phyloP scores from a whole-genome alignment of 2,113 vertebrate species.

The Riparia riparia region DNA sequence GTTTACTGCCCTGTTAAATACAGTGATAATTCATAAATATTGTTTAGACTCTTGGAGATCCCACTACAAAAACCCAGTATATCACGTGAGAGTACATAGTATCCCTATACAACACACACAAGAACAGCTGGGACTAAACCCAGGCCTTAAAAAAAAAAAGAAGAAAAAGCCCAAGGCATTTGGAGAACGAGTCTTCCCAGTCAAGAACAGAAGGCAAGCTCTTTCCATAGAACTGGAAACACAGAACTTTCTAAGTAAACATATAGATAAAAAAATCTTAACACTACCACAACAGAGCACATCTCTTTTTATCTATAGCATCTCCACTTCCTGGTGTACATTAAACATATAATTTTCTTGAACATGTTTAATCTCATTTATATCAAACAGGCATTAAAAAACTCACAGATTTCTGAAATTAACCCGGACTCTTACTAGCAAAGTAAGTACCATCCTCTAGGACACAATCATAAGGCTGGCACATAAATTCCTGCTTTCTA shows the following conservation, averaged over 20 bases:
- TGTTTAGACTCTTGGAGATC: background rate
- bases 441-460: background rate
- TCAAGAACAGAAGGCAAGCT: background rate
- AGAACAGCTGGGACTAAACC: background rate
- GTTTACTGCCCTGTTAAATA: background rate
- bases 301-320: background rate
- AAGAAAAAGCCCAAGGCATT: background rate
- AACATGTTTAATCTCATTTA: background rate
- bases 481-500: background rate
- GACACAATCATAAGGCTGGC: background rate
- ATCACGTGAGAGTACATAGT: background rate
- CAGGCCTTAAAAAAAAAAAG: background rate
- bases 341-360: background rate
- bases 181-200: background rate
- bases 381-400: background rate
- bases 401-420: background rate
- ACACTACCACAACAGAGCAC: rapidly evolving
- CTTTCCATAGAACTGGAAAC: background rate
- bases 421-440: background rate
- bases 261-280: background rate
- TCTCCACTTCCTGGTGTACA: background rate
- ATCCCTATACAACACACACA: background rate
- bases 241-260: background rate
- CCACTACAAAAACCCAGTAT: background rate
- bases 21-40: background rate